A percentile compares a stretch with the other conserved stretches of the same genome.
Evolutionary conservation across 1,140 invertebrate species (phyloP).

Genomic region (Drosophila subobscura): DNA sequence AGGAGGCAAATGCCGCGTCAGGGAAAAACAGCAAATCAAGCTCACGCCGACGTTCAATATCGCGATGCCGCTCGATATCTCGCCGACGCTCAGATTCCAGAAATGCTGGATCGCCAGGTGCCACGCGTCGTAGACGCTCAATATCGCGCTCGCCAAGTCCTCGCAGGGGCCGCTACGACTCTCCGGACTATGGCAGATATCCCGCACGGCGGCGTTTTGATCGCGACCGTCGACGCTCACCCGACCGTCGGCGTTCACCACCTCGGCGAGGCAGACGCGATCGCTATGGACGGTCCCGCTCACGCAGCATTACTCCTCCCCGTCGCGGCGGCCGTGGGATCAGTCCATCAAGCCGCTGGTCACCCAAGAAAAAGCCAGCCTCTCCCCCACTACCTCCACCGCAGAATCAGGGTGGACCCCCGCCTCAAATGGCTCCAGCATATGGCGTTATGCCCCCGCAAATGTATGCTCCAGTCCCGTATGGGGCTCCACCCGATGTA

Average conservation of each 20-base stretch:
- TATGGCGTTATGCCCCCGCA: conserved; percentile 59
- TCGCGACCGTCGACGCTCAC: conserved; percentile 53
- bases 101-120: conserved; percentile 46
- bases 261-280: conserved; percentile 61
- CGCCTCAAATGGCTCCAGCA: conserved; percentile 40
- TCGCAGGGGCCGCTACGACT: conserved; percentile 68
- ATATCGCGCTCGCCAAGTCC: conserved; percentile 55
- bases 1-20: conserved; percentile 40
- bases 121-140: conserved; percentile 60
- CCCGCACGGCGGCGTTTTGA: conserved; percentile 63
- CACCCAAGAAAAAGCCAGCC: conserved; percentile 73
- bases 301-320: conserved; percentile 58
- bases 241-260: conserved; percentile 64
- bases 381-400: conserved; percentile 62
- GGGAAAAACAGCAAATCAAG: conserved; percentile 53
- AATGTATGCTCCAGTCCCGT: conserved; percentile 60
- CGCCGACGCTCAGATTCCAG: conserved; percentile 64
- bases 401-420: conserved; percentile 24
- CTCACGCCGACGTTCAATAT: conserved; percentile 61
- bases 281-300: conserved; percentile 55
- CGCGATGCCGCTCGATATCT: conserved; percentile 43
- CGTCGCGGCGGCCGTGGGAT: conserved; percentile 36
- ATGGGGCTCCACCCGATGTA: conserved; percentile 50
- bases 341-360: conserved; percentile 64
- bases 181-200: conserved; percentile 69